Base-by-base conservation (phyloP, 2,797 vertebrate species). In the Clarias pachynema region DNA sequence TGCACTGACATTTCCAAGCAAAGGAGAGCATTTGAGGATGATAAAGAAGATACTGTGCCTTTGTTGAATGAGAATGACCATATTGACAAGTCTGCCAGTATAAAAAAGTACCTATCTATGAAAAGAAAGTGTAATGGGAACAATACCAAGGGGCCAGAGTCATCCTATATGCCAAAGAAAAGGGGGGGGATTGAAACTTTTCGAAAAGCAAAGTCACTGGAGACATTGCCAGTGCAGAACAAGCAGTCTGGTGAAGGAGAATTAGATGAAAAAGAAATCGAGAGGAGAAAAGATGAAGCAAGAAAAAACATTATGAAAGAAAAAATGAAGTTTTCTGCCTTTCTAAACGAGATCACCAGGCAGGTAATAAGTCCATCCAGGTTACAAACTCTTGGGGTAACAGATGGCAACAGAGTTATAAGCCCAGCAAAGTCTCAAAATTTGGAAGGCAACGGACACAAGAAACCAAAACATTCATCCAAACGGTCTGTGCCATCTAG, bases 311-410 rank as follows among this genome's bases (percentile, higher is more conserved):
- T 95, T 49, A 81, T 92, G 72, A 94, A 95, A 83, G 95, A 96
- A 86, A 97, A 96, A 91, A 92, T 91, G 37, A 94, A 93, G 79
- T 97, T 97, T 87, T 97, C 96, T 1, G 93, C 93, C 2, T 97
- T 97, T 86, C 93, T 97, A 20, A 96, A 96, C 74, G 96, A 97
- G 90, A 97, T 97, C 87, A 97, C 96, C 6, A 90, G 92, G 20
- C 96, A 96, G 89, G 96, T 97, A 20, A 91, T 97, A 75, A 97
- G 96, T 87, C 96, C 96, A 0, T 94, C 94, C 89, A 94, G 93
- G 57, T 94, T 97, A 69, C 94, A 89, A 44, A 95, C 94, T n/a
- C 93, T 97, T n/a, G 95, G 96, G 3, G 94, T 96, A 8, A 95
- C 92, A 29, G 85, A 93, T 84, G 85, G 91, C 53, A 91, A 94